Evolutionary conservation across 1,140 invertebrate species (phyloP).

Genomic region (Chelonus insularis): DNA sequence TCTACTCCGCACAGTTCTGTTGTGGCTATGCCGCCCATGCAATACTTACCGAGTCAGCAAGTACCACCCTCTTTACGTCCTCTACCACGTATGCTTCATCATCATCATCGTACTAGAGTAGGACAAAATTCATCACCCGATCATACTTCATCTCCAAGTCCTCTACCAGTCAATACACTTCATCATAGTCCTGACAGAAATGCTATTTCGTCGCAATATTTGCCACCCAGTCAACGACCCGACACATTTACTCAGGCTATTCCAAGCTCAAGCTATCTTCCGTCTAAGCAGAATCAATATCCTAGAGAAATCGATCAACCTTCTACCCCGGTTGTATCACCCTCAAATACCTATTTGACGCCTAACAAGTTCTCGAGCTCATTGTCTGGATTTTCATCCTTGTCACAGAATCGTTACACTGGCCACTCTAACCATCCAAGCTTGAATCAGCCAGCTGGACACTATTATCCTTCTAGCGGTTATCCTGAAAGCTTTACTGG

Average conservation of each 20-base stretch:
- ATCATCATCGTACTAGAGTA: background rate
- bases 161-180: background rate
- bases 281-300: conserved; percentile 29
- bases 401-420: conserved; percentile 8
- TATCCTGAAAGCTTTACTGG: conserved; percentile 12
- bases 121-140: background rate
- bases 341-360: conserved; percentile 27
- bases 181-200: conserved; percentile 12
- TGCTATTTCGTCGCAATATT: conserved; percentile 24
- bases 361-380: conserved; percentile 16
- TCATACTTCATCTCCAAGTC: background rate
- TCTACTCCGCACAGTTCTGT: background rate
- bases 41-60: conserved; percentile 14
- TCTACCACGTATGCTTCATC: background rate
- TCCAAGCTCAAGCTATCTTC: conserved; percentile 32
- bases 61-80: background rate
- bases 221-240: conserved; percentile 17
- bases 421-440: background rate
- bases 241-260: conserved; percentile 24
- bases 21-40: conserved; percentile 7
- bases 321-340: conserved; percentile 7
- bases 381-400: conserved; percentile 5
- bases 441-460: conserved; percentile 15
- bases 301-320: conserved; percentile 6
- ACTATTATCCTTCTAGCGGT: conserved; percentile 18